Evolutionary conservation across 2,797 vertebrate genomes (phyloP).

Genomic region (Poecile montanus): DNA sequence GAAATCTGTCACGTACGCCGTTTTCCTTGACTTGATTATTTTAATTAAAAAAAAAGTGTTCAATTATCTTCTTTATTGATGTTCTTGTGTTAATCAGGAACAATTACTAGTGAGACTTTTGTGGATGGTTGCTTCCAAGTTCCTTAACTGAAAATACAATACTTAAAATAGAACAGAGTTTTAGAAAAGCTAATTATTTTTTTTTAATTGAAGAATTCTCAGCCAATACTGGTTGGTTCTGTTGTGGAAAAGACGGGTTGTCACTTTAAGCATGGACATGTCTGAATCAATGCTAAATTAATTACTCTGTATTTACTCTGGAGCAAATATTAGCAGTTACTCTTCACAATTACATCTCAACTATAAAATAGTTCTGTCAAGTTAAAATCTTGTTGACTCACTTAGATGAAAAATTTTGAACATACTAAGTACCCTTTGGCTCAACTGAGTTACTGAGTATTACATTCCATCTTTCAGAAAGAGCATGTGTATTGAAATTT

Average conservation of each 20-base stretch:
- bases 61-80: constrained; percentile 65
- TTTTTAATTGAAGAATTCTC: constrained; percentile 26
- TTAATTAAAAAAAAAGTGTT: constrained; percentile 74
- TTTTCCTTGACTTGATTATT: constrained; percentile 74
- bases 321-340: constrained; percentile 26
- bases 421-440: neutral
- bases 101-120: constrained; percentile 68
- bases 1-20: constrained; percentile 69
- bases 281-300: constrained; percentile 54
- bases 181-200: constrained; percentile 22
- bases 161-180: constrained; percentile 39
- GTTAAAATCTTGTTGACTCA: neutral
- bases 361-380: constrained; percentile 24
- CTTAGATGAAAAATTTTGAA: neutral
- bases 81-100: constrained; percentile 70
- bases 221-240: constrained; percentile 28
- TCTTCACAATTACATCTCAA: constrained; percentile 42
- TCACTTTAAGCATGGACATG: constrained; percentile 12
- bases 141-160: constrained; percentile 60
- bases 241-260: neutral
- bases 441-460: neutral
- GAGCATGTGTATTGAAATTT: neutral
- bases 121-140: constrained; percentile 41
- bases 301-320: constrained; percentile 24
- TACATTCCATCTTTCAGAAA: neutral